Evolutionary conservation across 2,113 vertebrate species (phyloP), one percentile per base, ranked within the genome.

Genomic region (Oreochromis aureus): DNA sequence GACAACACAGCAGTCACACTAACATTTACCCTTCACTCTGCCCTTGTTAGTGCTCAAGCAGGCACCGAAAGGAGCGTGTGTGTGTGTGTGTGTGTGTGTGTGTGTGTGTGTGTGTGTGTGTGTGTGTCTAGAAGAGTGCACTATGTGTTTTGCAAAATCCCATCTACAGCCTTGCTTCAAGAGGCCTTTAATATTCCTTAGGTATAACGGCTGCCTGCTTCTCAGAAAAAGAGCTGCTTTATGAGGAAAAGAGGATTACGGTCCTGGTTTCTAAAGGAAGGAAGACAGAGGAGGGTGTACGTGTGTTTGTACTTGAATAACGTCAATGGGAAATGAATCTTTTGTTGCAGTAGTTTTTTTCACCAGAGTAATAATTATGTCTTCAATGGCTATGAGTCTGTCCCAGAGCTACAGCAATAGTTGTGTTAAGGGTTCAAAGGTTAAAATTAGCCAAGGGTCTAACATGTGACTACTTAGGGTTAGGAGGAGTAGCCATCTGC

Each of bases 1-100:
- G 76, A 90, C 89, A 90, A 90, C 87, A 89, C 86, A 84, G 86
- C 88, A 91, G 85, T 36, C 89, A 76, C 46, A 91, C 87, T 86
- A 91, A 94, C 93, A 89, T 92, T 94, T 92, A 90, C 87, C 90
- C 91, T 91, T 89, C 89, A 69, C 86, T 81, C 79, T 84, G 85
- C 79, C 78, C 89, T 88, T 90, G 87, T 90, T 84, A 54, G 48
- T 84, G 71, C 73, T 69, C 81, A 73, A 19, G 12, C 81, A 58
- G 84, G 9, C 83, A 86, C 85, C 92, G 84, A 93, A 89, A 87
- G 89, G 81, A 87, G 54, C 18, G 53, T 87, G 27, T 66, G 36
- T 66, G n/a, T 73, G 32, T 58, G 34, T n/a, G 55, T 44, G 55
- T 63, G 55, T 86, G 30, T 54, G 84, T 82, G 48, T 56, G 51